Base-by-base conservation (phyloP, 2,797 vertebrate species). In the Lithobates sylvaticus region DNA sequence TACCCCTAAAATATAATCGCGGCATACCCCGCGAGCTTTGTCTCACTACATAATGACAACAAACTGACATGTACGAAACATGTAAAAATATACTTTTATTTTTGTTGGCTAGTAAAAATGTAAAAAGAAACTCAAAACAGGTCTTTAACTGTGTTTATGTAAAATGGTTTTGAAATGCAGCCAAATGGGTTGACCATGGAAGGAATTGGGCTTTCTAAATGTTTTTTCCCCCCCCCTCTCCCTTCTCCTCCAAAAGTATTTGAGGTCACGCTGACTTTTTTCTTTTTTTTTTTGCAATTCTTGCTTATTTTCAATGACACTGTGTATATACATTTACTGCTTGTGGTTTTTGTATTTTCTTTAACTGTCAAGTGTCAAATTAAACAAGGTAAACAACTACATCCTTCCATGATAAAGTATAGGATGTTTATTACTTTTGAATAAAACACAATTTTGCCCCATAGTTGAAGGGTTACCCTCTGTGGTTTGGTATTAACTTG, bases 141-240 rank as follows among this genome's bases (percentile, higher is more conserved):
- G 92, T 94, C 93, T 93, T 90, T 92, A 93, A 93, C 93, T 91
- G 92, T 92, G 92, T 94, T 95, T 94, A 93, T 93, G 93, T 94
- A 92, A 93, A 93, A 91, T 92, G 89, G 88, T 90, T 94, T 92
- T 94, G 93, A 95, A 92, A 93, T 89, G 90, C 91, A 92, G 93
- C 93, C 94, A 95, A 94, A 84, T 92, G 84, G 91, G 91, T 86
- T 94, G 93, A 92, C 94, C 93, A 93, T 93, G 93, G 91, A 90
- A 91, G 65, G 88, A 88, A 81, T 91, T 93, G 91, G 93, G 93
- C 93, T 94, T 93, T 92, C 91, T 93, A 94, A 92, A 93, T 88
- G 83, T 89, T 90, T 84, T 83, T 75, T 54, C 8, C 65, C 13
- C 29, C 13, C 29, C 65, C 72, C 3, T 36, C 47, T 78, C 34